phyloP scores from a whole-genome alignment of 2,113 vertebrate genomes.

The Hyla sarda region DNA sequence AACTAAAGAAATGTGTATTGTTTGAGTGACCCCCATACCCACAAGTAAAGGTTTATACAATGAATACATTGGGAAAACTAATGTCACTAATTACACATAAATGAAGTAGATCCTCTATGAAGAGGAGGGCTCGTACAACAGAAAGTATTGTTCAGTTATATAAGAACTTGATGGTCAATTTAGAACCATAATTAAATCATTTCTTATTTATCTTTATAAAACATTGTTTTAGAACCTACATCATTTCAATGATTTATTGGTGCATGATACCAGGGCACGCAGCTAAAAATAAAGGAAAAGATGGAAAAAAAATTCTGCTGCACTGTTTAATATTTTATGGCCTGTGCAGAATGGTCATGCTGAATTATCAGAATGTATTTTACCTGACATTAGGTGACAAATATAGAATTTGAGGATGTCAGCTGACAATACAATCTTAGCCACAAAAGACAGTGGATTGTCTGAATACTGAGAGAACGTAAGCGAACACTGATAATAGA shows the following conservation, averaged over 20 bases:
- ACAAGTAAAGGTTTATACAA: background rate
- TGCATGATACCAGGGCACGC: background rate
- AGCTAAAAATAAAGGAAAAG: constrained; percentile 12
- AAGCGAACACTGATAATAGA: background rate
- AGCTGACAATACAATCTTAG: background rate
- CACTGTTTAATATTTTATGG: background rate
- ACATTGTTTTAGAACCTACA: background rate
- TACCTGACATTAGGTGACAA: background rate
- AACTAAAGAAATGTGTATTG: background rate
- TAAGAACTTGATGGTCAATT: too few species aligned
- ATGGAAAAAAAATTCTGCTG: background rate
- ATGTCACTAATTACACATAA: background rate
- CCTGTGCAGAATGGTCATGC: background rate
- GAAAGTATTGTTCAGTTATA: background rate
- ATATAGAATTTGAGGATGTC: background rate
- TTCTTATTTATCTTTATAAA: too few species aligned
- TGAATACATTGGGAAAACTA: background rate
- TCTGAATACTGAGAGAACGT: background rate
- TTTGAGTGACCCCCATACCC: background rate
- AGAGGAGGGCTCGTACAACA: background rate
- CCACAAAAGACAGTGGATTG: background rate
- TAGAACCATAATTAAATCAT: too few species aligned
- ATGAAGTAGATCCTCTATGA: background rate
- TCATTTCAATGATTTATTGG: constrained; percentile 10
- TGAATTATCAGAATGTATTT: background rate